These are phyloP conservation scores for Delia radicum DNA, from an alignment of 1,140 invertebrate genomes.

Conservation along the genomic window DNA sequence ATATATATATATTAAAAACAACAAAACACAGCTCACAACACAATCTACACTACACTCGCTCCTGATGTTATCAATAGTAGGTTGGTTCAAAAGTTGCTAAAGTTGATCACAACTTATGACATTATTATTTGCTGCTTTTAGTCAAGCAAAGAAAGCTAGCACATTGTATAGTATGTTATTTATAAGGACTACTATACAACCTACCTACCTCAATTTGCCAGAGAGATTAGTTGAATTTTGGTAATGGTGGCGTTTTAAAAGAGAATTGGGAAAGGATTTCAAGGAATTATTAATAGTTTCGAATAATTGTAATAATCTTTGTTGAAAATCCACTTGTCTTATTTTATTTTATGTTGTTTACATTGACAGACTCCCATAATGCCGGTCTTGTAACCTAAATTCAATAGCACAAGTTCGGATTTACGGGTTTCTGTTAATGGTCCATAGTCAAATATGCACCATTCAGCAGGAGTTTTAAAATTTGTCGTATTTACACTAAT, in stretches of 20 bases:
- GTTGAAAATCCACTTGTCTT: not conserved
- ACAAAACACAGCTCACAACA: no score
- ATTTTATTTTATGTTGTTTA: slow-evolving; percentile 41
- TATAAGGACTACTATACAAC: slow-evolving; percentile 56
- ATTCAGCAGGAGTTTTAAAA: slow-evolving; percentile 25
- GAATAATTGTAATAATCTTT: no score
- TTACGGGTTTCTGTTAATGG: slow-evolving; percentile 58
- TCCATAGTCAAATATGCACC: slow-evolving; percentile 55
- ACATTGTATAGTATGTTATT: slow-evolving; percentile 52
- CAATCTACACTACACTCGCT: not conserved
- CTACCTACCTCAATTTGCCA: slow-evolving; percentile 58
- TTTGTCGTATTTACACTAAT: not conserved
- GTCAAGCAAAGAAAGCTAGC: slow-evolving; percentile 57
- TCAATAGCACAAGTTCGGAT: slow-evolving; percentile 57
- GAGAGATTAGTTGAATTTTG: slow-evolving; percentile 34
- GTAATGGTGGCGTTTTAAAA: not conserved
- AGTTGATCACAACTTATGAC: not conserved
- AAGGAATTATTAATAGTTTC: no score
- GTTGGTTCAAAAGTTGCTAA: no score
- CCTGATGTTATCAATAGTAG: no score
- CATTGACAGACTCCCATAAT: slow-evolving; percentile 57
- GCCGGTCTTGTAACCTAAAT: slow-evolving; percentile 55
- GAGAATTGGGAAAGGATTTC: no score
- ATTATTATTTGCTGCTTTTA: slow-evolving; percentile 35
- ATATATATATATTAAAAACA: no score